Conservation (phyloP, 2,888 invertebrate genomes). For the Nemotelus pantherinus region DNA sequence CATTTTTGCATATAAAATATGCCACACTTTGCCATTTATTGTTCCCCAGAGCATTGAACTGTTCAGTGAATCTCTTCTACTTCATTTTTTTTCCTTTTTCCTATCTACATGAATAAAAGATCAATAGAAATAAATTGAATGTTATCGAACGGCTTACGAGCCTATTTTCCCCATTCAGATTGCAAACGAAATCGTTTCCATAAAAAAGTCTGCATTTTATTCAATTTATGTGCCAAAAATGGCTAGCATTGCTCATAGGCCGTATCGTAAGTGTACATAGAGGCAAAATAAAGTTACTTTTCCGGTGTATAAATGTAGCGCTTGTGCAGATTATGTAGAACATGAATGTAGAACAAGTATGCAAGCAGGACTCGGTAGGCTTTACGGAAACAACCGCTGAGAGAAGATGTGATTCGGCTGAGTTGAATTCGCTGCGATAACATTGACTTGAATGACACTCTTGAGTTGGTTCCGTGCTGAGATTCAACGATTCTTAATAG, state of each 20-base stretch:
- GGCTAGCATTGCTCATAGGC: not conserved
- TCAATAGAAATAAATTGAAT: slow-evolving; percentile 23
- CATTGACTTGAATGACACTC: too few species aligned
- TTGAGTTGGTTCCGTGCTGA: too few species aligned
- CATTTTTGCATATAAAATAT: not conserved
- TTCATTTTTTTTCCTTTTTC: not conserved
- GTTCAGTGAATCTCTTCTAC: not conserved
- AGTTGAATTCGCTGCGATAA: too few species aligned
- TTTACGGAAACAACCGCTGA: too few species aligned
- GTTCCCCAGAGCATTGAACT: not conserved
- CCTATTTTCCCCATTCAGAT: not conserved
- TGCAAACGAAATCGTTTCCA: not conserved
- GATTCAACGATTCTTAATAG: too few species aligned
- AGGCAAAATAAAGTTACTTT: too few species aligned
- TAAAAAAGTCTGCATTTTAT: not conserved
- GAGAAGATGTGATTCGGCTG: too few species aligned
- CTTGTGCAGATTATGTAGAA: too few species aligned
- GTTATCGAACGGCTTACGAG: not conserved
- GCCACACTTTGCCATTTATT: not conserved
- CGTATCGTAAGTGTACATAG: too few species aligned
- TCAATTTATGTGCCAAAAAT: slow-evolving; percentile 14
- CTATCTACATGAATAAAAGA: not conserved
- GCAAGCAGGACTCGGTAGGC: too few species aligned
- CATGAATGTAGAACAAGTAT: too few species aligned
- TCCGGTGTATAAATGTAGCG: too few species aligned